Conservation (phyloP, 2,113 vertebrate genomes). For the Pseudopipra pipra region DNA sequence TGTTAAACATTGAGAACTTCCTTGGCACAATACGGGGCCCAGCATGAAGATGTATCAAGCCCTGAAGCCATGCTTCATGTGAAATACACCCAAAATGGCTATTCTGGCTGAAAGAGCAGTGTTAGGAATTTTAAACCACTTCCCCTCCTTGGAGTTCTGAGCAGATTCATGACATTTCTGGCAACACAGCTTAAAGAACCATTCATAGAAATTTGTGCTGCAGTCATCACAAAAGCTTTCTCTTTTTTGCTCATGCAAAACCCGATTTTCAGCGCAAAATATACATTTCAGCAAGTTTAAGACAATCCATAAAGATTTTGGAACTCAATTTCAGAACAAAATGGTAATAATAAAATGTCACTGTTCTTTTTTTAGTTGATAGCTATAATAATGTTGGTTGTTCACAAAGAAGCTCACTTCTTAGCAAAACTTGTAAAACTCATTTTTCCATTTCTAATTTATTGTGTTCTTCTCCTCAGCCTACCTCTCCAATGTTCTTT, state of each 20-base stretch:
- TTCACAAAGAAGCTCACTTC: background rate
- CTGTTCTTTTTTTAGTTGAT: background rate
- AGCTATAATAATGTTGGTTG: background rate
- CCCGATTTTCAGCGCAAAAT: constrained; percentile 4
- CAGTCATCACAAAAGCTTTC: constrained; percentile 41
- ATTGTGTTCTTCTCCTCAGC: background rate
- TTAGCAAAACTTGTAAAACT: background rate
- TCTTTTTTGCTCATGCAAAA: background rate
- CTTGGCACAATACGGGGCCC: constrained; percentile 7
- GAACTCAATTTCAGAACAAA: background rate
- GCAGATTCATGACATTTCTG: constrained; percentile 43
- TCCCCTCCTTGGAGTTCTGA: constrained; percentile 43
- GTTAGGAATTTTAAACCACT: constrained; percentile 52
- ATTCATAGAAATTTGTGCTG: constrained; percentile 42
- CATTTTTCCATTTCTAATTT: background rate
- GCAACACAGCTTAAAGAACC: background rate
- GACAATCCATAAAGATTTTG: background rate
- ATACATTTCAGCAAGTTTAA: background rate
- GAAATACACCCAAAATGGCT: constrained; percentile 47
- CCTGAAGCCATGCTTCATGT: constrained; percentile 17
- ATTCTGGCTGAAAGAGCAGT: constrained; percentile 35
- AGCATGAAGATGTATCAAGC: constrained; percentile 23
- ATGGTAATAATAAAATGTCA: background rate
- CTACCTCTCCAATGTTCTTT: background rate
- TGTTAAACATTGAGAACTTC: constrained; percentile 34